Evolutionary conservation across 2,797 vertebrate species (phyloP).

Genomic region (Myiothlypis coronata): DNA sequence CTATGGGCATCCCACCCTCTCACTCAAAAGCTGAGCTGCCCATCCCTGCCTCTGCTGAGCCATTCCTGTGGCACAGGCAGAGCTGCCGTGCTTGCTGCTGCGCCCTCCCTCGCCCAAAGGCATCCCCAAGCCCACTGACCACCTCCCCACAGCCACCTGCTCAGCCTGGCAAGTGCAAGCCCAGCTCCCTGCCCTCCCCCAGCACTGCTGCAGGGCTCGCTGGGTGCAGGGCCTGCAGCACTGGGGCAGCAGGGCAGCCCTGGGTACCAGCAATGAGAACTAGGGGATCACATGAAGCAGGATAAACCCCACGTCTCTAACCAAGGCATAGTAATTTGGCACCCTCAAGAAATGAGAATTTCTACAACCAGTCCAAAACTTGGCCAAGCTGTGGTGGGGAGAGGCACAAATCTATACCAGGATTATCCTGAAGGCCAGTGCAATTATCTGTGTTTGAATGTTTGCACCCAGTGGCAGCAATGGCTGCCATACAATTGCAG

Average conservation of each 20-base stretch:
- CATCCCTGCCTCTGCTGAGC: neutral
- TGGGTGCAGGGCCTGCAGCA: too few species aligned
- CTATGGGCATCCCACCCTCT: neutral
- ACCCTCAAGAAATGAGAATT: neutral
- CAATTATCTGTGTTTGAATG: neutral
- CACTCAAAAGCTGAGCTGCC: neutral
- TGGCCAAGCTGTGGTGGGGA: neutral
- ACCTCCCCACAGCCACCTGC: neutral
- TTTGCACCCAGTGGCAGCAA: neutral
- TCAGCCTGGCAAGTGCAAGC: neutral
- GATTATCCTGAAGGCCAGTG: neutral
- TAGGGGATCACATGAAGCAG: neutral
- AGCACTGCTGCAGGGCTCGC: neutral
- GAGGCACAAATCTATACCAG: neutral
- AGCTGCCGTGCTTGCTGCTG: neutral
- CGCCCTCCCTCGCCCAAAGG: accelerated
- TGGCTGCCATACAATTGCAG: neutral
- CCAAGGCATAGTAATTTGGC: neutral
- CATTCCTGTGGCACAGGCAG: neutral
- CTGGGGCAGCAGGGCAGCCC: neutral
- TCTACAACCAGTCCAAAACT: neutral
- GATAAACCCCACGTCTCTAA: neutral
- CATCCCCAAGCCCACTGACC: neutral
- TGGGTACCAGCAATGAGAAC: accelerated
- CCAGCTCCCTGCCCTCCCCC: neutral